These are phyloP conservation scores for Haemorhous mexicanus DNA, from an alignment of 2,113 vertebrate species.

Conservation along the genomic window DNA sequence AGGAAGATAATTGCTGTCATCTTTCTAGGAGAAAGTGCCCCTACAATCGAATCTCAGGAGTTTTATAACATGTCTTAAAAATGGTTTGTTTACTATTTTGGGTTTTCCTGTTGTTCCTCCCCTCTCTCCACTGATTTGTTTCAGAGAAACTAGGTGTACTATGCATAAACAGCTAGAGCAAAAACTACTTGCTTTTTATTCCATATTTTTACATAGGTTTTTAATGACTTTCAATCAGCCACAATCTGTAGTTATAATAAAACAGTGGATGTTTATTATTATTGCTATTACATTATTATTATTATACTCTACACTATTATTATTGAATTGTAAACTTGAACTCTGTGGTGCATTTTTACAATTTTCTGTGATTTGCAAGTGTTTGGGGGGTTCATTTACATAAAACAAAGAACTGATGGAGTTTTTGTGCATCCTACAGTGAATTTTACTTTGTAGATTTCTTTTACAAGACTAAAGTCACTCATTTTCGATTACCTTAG, in stretches of 20 bases:
- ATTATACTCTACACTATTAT: conserved; percentile 16
- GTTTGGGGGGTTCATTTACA: conserved; percentile 2
- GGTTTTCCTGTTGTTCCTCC: not conserved
- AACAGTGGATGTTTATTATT: conserved; percentile 24
- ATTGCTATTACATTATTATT: conserved; percentile 50
- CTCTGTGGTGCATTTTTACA: conserved; percentile 14
- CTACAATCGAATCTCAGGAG: conserved; percentile 1
- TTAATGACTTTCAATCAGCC: conserved; percentile 45
- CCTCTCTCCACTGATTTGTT: not conserved
- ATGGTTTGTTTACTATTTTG: conserved; percentile 25
- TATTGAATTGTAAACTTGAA: conserved; percentile 41
- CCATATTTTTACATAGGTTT: not conserved
- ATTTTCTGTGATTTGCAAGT: conserved; percentile 24
- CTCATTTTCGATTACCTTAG: conserved; percentile 45
- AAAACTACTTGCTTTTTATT: not conserved
- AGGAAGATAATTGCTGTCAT: conserved; percentile 33
- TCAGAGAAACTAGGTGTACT: not conserved
- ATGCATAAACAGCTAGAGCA: not conserved
- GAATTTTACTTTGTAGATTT: conserved; percentile 23
- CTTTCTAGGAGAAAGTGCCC: not conserved
- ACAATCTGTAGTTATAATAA: conserved; percentile 22
- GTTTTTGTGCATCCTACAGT: conserved; percentile 7
- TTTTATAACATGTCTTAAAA: conserved; percentile 32
- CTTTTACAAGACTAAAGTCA: conserved; percentile 25
- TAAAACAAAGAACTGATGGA: not conserved